A percentile compares a stretch with the other conserved stretches of the same genome.
phyloP scores from a whole-genome alignment of 2,888 invertebrate genomes.

The Ferdinandea cuprea region DNA sequence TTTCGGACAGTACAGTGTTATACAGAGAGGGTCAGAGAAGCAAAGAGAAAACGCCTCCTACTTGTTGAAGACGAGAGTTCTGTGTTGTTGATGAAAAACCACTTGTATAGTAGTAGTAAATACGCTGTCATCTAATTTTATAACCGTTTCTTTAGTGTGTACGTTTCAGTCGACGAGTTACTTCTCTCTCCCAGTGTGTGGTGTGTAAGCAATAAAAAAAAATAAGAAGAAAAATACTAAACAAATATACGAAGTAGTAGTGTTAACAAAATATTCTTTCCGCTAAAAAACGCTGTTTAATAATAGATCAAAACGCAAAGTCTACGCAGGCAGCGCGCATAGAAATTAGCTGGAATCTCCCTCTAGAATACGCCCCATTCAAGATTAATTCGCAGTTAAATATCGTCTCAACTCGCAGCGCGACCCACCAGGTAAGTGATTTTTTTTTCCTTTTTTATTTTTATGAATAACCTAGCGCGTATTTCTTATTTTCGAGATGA shows the following conservation, averaged over 20 bases:
- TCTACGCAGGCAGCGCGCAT: slow-evolving; percentile 12
- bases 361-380: slow-evolving; percentile 57
- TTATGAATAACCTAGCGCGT: slow-evolving; percentile 15
- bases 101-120: slow-evolving; percentile 50
- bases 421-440: slow-evolving; percentile 56
- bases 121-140: slow-evolving; percentile 58
- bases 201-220: not conserved
- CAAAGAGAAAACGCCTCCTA: slow-evolving; percentile 67
- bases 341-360: slow-evolving; percentile 56
- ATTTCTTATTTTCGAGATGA: not conserved
- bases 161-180: slow-evolving; percentile 39
- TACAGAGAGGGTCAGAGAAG: slow-evolving; percentile 28
- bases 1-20: slow-evolving; percentile 3
- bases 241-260: slow-evolving; percentile 43
- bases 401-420: slow-evolving; percentile 7
- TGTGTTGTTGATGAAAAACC: slow-evolving; percentile 45
- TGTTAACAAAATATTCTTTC: slow-evolving; percentile 39
- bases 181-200: slow-evolving; percentile 42
- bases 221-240: slow-evolving; percentile 22
- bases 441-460: slow-evolving; percentile 13
- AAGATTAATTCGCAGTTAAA: slow-evolving; percentile 22
- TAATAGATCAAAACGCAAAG: slow-evolving; percentile 51
- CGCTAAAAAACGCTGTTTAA: slow-evolving; percentile 27
- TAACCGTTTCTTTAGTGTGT: slow-evolving; percentile 56
- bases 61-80: slow-evolving; percentile 68